Percentiles rank a stretch among this genome's conserved stretches.
Conservation (phyloP, 2,113 vertebrate species). For the Psephotus haematonotus region DNA sequence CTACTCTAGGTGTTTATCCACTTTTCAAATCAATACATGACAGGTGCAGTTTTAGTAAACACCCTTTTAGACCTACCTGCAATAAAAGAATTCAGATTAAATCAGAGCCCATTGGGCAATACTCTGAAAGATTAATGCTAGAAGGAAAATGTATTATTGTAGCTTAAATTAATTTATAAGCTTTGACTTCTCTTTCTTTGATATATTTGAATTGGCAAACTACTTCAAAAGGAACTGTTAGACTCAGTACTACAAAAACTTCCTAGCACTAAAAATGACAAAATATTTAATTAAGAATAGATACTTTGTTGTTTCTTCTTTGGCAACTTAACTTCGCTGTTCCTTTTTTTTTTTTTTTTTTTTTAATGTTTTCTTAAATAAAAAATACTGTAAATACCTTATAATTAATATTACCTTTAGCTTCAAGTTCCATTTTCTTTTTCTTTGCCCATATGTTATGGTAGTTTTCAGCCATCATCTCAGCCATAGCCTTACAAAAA, state of each 20-base stretch:
- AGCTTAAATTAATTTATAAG: neutral
- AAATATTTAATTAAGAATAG: neutral
- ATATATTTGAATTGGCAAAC: neutral
- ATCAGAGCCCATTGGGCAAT: neutral
- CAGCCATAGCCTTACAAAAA: slow-evolving; percentile 89
- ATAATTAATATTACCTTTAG: slow-evolving; percentile 83
- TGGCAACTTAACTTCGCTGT: neutral
- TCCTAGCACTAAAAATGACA: neutral
- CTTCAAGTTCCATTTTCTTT: slow-evolving; percentile 93
- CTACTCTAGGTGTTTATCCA: neutral
- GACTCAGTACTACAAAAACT: neutral
- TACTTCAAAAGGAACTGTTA: neutral
- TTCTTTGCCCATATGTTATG: slow-evolving; percentile 97
- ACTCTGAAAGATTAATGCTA: neutral
- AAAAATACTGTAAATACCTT: neutral
- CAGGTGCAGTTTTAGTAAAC: neutral
- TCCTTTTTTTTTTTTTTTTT: neutral
- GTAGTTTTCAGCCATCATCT: slow-evolving; percentile 96
- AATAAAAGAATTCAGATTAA: neutral
- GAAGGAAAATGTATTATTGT: neutral
- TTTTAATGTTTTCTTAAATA: neutral
- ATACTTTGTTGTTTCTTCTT: neutral
- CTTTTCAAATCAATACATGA: neutral
- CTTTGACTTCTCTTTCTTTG: neutral
- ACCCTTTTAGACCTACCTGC: neutral